Evolutionary conservation across 2,113 vertebrate genomes (phyloP), one percentile per base, ranked within the genome.

Genomic region (Arenaria interpres): DNA sequence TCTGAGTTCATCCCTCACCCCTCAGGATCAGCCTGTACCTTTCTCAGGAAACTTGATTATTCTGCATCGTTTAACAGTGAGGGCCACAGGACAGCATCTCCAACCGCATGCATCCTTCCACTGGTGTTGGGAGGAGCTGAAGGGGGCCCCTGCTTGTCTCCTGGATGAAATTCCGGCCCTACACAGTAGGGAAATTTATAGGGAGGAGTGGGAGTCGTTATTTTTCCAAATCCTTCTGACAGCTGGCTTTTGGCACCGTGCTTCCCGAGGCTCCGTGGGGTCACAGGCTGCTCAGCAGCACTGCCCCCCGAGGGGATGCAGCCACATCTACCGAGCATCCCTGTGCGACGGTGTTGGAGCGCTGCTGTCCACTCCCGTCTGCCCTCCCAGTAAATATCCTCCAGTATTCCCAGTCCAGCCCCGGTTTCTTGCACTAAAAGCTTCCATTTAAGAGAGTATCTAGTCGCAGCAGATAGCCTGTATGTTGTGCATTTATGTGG

Each of bases 251-350:
- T 19, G 27, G 32, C 51, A 21, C 35, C 0, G 5, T 0, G 5
- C 35, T 72, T 54, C 67, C 59, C 0, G 2, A 35, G 22, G 54
- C 64, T 62, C 76, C 0, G 4, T 14, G 71, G 0, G 32, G 19
- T 57, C 30, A 12, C 54, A 56, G 30, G 18, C 10, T 12, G 53
- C 53, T 56, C 6, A 10, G 30, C 19, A 21, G 17, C 16, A 11
- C 16, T 10, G 6, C 53, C 53, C 3, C 3, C 23, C 8, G 43
- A 19, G 50, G 28, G 60, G 32, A 45, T 15, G 30, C 39, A 32
- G 39, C 39, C 45, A 8, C 64, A 3, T 46, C 37, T 20, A 12
- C 3, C 2, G 9, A 90, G 41, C 63, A 54, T 28, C 63, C 27
- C 81, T 20, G 28, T 24, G 59, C 4, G 0, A 35, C 62, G 41